Percentiles rank a stretch among this genome's conserved stretches.
Conservation (phyloP, 1,140 invertebrate species). For the Bombus haemorrhoidalis region DNA sequence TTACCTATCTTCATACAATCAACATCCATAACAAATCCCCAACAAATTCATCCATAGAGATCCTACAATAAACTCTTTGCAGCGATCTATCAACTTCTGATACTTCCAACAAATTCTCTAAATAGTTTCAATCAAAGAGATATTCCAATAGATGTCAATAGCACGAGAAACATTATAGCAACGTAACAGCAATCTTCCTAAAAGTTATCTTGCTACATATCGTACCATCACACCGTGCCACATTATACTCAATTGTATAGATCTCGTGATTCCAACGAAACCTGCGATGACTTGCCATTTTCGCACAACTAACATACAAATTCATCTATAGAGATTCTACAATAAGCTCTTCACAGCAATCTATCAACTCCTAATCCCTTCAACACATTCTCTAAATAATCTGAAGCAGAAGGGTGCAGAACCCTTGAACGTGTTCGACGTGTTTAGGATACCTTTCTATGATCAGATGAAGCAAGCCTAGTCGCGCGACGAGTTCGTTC, state of each 20-base stretch:
- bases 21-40: background rate
- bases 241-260: too few species aligned
- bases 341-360: background rate
- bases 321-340: too few species aligned
- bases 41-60: background rate
- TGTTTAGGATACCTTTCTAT: background rate
- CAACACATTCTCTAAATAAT: background rate
- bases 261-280: too few species aligned
- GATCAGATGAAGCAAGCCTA: background rate
- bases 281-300: too few species aligned
- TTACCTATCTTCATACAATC: too few species aligned
- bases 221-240: too few species aligned
- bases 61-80: background rate
- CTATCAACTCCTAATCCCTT: background rate
- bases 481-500: conserved; percentile 1
- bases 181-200: too few species aligned
- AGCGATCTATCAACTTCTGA: background rate
- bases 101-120: too few species aligned
- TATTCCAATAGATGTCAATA: too few species aligned
- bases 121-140: too few species aligned
- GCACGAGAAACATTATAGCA: too few species aligned
- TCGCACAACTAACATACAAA: background rate
- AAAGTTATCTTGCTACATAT: too few species aligned
- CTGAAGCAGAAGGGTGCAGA: background rate
- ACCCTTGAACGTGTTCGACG: background rate